Evolutionary conservation across 1,140 invertebrate species (phyloP).

Genomic region (Paralvinella palmiformis): DNA sequence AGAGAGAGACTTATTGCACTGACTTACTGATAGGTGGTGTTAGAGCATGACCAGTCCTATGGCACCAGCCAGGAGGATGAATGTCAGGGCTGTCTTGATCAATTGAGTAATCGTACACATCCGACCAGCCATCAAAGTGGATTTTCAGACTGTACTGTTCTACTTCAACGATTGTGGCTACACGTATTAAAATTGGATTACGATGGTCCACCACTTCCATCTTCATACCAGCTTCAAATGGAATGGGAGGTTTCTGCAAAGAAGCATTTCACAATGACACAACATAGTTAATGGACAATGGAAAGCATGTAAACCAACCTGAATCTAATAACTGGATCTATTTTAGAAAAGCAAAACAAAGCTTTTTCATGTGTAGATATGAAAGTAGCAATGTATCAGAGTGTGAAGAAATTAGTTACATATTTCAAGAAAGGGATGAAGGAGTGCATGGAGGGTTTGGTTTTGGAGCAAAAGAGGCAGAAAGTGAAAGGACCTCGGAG

Average conservation of each 20-base stretch:
- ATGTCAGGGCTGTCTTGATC: conserved; percentile 49
- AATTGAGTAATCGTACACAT: conserved; percentile 79
- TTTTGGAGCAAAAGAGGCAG: no score
- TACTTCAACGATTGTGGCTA: conserved; percentile 74
- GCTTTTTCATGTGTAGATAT: no score
- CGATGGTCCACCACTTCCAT: conserved; percentile 52
- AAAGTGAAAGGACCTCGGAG: no score
- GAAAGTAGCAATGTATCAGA: no score
- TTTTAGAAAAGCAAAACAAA: no score
- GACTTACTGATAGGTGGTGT: conserved; percentile 61
- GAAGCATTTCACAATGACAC: no score
- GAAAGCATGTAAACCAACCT: no score
- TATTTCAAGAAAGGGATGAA: no score
- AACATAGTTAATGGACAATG: no score
- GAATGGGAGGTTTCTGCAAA: conserved; percentile 46
- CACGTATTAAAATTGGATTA: conserved; percentile 74
- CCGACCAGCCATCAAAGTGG: conserved; percentile 86
- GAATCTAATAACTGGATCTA: no score
- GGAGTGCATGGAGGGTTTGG: no score
- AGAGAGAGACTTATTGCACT: not conserved
- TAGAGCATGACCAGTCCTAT: conserved; percentile 76
- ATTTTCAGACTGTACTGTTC: conserved; percentile 77
- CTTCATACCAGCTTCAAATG: conserved; percentile 42
- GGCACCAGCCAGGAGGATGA: conserved; percentile 48
- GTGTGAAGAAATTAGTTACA: no score